phyloP scores from a whole-genome alignment of 2,113 vertebrate species.

The Sciurus niger region DNA sequence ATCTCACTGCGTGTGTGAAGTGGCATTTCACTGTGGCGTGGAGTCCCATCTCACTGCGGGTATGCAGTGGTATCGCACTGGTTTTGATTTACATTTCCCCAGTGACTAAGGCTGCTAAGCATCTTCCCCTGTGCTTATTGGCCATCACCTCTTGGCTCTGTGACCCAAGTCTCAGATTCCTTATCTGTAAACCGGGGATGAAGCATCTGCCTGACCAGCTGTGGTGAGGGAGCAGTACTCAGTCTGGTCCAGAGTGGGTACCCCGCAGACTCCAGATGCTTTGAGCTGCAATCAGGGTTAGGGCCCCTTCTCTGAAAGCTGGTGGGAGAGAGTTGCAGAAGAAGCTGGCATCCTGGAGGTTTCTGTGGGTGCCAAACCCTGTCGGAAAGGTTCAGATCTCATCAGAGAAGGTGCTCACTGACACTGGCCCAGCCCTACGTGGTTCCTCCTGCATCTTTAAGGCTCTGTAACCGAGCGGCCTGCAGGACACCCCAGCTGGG shows the following conservation, averaged over 20 bases:
- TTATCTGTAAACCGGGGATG: not conserved
- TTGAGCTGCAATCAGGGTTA: not conserved
- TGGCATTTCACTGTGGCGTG: too few species aligned
- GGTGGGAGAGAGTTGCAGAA: not conserved
- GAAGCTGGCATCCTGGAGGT: not conserved
- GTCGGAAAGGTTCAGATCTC: not conserved
- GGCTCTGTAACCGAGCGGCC: not conserved
- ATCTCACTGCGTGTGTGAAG: too few species aligned
- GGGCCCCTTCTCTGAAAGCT: not conserved
- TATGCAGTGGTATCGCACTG: not conserved
- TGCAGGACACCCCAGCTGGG: not conserved
- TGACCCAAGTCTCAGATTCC: not conserved
- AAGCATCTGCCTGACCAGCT: not conserved
- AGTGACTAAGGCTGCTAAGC: not conserved
- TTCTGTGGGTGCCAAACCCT: not conserved
- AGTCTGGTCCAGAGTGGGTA: not conserved
- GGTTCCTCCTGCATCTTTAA: not conserved
- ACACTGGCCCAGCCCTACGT: too few species aligned
- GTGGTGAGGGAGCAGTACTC: not conserved
- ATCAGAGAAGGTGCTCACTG: not conserved
- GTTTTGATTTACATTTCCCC: not conserved
- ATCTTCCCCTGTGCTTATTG: not conserved
- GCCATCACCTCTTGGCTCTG: not conserved
- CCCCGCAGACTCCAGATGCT: not conserved
- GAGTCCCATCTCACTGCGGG: not conserved